Conservation (phyloP, 2,797 vertebrate genomes). For the Emydoidea blandingii region DNA sequence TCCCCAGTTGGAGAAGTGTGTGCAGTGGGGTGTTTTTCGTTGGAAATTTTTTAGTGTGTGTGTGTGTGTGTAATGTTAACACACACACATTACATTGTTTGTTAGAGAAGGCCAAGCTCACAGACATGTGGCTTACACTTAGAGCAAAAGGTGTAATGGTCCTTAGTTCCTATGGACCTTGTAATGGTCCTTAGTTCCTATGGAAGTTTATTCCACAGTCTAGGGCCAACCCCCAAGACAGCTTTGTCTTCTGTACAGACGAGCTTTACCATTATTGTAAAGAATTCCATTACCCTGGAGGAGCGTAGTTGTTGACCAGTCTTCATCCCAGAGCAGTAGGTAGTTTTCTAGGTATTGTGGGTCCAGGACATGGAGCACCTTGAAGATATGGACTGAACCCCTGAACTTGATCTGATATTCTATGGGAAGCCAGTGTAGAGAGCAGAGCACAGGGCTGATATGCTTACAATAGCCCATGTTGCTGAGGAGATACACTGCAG, state of each 20-base stretch:
- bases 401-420: neutral
- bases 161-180: no score
- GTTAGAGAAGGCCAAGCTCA: neutral
- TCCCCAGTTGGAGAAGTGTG: neutral
- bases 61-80: neutral
- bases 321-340: neutral
- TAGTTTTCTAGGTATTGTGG: neutral
- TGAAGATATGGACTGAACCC: neutral
- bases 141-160: neutral
- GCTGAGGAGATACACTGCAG: neutral
- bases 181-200: neutral
- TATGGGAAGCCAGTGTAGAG: neutral
- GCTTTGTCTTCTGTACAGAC: neutral
- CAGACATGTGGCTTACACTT: neutral
- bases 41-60: neutral
- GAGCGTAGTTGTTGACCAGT: neutral
- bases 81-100: neutral
- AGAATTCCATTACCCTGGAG: neutral
- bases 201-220: neutral
- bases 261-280: neutral
- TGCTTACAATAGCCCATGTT: neutral
- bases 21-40: rapidly evolving
- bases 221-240: neutral
- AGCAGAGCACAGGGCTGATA: neutral
- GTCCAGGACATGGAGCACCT: neutral